Evolutionary conservation across 64 coral and sea anemone genomes (phyloP).

Genomic region (Montipora capricornis): DNA sequence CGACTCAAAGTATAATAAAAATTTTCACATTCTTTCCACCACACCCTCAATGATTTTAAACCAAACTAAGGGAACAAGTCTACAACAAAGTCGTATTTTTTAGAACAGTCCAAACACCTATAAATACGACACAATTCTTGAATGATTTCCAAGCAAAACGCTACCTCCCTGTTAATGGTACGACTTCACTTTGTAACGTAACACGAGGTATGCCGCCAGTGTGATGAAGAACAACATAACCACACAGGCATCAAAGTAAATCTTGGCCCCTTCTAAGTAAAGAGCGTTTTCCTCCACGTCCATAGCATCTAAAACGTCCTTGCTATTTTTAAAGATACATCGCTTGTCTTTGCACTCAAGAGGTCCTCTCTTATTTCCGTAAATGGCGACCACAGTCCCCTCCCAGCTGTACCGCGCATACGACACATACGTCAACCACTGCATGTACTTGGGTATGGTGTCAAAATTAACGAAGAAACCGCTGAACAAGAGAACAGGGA

Average conservation of each 20-base stretch:
- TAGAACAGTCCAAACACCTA: slow-evolving; percentile 9
- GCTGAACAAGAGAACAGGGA: slow-evolving; percentile 99
- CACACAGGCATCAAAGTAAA: slow-evolving; percentile 94
- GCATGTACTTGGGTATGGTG: slow-evolving; percentile 99
- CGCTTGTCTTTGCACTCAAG: slow-evolving; percentile 83
- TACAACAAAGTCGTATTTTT: background rate
- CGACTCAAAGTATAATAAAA: background rate
- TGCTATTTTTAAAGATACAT: slow-evolving; percentile 94
- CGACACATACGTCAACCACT: slow-evolving; percentile 98
- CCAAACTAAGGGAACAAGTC: background rate
- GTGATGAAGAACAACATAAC: slow-evolving; percentile 86
- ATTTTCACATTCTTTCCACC: background rate
- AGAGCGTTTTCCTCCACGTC: slow-evolving; percentile 93
- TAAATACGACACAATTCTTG: background rate
- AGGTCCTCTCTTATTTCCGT: slow-evolving; percentile 97
- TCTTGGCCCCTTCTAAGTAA: slow-evolving; percentile 93
- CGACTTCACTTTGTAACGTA: slow-evolving; percentile 92
- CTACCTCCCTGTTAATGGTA: slow-evolving; percentile 26
- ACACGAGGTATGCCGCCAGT: slow-evolving; percentile 87
- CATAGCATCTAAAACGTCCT: slow-evolving; percentile 96
- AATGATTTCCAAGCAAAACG: background rate
- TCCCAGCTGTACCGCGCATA: slow-evolving; percentile 99
- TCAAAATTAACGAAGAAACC: slow-evolving; percentile 99
- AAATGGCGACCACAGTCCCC: slow-evolving; percentile 96
- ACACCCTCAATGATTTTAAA: background rate